Evolutionary conservation across 2,888 invertebrate genomes (phyloP).

Genomic region (Chymomyza caudatula): DNA sequence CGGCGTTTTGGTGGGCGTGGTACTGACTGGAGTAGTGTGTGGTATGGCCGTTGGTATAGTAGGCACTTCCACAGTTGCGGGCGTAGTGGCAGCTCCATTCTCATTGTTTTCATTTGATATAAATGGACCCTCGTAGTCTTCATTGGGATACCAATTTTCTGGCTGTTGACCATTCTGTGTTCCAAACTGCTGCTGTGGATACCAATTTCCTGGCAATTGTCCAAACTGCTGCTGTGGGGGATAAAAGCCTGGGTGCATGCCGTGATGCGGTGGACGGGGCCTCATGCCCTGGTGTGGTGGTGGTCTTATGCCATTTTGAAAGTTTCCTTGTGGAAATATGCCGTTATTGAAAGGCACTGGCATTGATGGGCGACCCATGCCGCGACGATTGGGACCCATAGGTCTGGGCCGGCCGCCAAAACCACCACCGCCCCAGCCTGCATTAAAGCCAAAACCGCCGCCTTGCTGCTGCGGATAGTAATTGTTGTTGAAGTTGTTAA

Average conservation of each 20-base stretch:
- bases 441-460: constrained; percentile 2
- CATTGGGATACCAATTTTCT: constrained; percentile 2
- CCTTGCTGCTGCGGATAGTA: constrained; percentile 16
- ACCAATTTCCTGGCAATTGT: neutral
- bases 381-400: constrained; percentile 7
- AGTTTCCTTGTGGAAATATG: neutral
- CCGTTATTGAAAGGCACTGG: neutral
- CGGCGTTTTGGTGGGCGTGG: constrained; percentile 1
- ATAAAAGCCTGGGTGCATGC: neutral
- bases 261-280: neutral
- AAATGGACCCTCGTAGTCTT: neutral
- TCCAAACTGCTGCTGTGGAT: constrained; percentile 4
- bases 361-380: neutral
- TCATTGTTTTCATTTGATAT: constrained; percentile 6
- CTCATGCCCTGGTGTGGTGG: constrained; percentile 5
- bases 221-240: constrained; percentile 2
- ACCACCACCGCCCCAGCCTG: neutral
- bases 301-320: constrained; percentile 1
- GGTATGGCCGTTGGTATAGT: neutral
- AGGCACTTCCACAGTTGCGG: neutral
- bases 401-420: neutral
- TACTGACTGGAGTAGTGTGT: neutral
- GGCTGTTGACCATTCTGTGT: neutral
- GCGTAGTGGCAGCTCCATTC: neutral
- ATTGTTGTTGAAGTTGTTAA: constrained; percentile 14